Evolutionary conservation across 2,888 invertebrate species (phyloP).

Genomic region (Mimumesa dahlbomi): DNA sequence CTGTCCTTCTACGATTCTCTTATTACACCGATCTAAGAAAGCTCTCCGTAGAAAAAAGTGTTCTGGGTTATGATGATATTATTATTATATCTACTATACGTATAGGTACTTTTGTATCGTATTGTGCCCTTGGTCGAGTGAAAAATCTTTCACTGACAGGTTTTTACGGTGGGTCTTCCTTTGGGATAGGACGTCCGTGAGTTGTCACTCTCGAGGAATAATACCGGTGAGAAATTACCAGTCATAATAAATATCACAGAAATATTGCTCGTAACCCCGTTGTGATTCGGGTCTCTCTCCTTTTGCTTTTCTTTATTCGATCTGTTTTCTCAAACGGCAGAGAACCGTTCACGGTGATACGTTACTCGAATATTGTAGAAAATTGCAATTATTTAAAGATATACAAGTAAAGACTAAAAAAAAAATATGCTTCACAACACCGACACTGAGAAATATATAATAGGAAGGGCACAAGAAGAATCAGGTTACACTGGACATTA

Average conservation of each 20-base stretch:
- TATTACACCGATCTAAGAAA: not conserved
- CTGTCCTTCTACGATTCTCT: not conserved
- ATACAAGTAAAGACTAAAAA: not conserved
- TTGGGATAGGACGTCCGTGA: conserved; percentile 69
- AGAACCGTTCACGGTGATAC: not conserved
- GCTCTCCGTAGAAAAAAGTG: conserved; percentile 14
- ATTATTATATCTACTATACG: too few species aligned
- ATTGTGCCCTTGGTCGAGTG: too few species aligned
- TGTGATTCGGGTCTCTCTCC: not conserved
- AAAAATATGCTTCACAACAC: conserved; percentile 37
- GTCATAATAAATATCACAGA: conserved; percentile 77
- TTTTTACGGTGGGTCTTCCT: conserved; percentile 38
- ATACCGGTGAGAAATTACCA: conserved; percentile 63
- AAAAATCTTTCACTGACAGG: too few species aligned
- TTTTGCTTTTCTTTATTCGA: not conserved
- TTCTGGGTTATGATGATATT: conserved; percentile 27
- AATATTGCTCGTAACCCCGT: conserved; percentile 28
- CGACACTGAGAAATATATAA: conserved; percentile 40
- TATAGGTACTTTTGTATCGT: too few species aligned
- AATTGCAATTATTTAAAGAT: too few species aligned
- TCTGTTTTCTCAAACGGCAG: not conserved
- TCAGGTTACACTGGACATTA: conserved; percentile 71
- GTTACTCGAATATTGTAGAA: too few species aligned
- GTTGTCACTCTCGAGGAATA: conserved; percentile 69
- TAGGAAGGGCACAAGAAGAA: conserved; percentile 47